These are phyloP conservation scores for Lampris incognitus DNA, from an alignment of 2,113 vertebrate species.

Conservation along the genomic window DNA sequence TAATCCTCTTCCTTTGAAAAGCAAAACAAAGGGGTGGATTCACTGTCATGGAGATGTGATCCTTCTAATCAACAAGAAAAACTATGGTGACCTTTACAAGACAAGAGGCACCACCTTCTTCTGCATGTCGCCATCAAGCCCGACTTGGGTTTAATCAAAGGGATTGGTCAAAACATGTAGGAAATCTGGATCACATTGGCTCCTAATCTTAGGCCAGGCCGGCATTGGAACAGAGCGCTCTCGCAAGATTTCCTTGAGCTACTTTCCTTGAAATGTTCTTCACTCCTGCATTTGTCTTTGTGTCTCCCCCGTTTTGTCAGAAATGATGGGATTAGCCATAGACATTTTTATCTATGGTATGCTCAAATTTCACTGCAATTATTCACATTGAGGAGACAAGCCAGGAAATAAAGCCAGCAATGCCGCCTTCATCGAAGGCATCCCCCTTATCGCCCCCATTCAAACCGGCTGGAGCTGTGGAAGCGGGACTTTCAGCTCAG, in stretches of 20 bases:
- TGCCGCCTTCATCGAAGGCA: constrained; percentile 50
- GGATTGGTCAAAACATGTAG: constrained; percentile 26
- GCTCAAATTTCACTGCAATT: constrained; percentile 75
- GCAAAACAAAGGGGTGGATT: constrained; percentile 72
- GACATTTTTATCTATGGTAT: constrained; percentile 69
- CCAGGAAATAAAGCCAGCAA: constrained; percentile 62
- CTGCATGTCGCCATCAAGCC: constrained; percentile 35
- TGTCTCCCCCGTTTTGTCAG: constrained; percentile 51
- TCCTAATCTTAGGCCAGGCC: constrained; percentile 56
- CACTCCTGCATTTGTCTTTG: constrained; percentile 51
- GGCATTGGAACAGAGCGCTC: constrained; percentile 21
- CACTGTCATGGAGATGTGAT: constrained; percentile 61
- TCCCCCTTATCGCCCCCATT: constrained; percentile 68
- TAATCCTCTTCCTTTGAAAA: constrained; percentile 66
- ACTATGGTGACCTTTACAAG: constrained; percentile 60
- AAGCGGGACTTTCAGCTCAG: constrained; percentile 58
- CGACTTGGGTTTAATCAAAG: constrained; percentile 49
- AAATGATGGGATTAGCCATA: constrained; percentile 75
- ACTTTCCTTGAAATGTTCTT: constrained; percentile 32
- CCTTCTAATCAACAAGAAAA: constrained; percentile 66
- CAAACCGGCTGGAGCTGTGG: constrained; percentile 64
- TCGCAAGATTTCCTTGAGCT: constrained; percentile 30
- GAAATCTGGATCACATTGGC: background rate
- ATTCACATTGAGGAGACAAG: constrained; percentile 70
- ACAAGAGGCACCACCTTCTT: constrained; percentile 30